Evolutionary conservation across 2,888 invertebrate species (phyloP), one percentile per base, ranked within the genome.

Genomic region (Leptothorax acervorum): DNA sequence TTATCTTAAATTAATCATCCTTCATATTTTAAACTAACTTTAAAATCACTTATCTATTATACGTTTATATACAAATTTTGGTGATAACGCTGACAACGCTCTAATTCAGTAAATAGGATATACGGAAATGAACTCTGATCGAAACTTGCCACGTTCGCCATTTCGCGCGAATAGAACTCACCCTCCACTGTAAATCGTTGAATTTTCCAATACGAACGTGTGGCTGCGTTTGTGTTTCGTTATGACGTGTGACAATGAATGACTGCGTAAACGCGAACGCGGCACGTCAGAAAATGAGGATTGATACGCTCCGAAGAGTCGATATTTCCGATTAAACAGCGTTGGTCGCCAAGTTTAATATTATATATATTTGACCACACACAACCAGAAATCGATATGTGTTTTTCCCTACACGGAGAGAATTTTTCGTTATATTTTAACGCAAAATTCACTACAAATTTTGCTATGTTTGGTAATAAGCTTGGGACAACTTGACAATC

Each of bases 171-270:
- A 81, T 71, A 39, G 15, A 68, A 35, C 55, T 12, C 31, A 3
- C n/a, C 55, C 18, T 31, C 48, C 18, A 23, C 55, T 71, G 71
- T 81, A 81, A 79, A 81, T 81, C 71, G 60, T n/a, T 18, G 18
- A 35, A 79, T 71, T 71, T 81, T 51, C 48, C 60, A 81, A 60
- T 55, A 55, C 45, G 31, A 55, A 71, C 48, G 57, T 71, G 39
- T 35, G 60, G 8, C 39, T 39, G 60, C 60, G 60, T 71, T 81
- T 71, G 71, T 57, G 39, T 81, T 81, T 71, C 79, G 18, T 79
- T 71, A 60, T 60, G 79, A 60, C 60, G 60, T 79, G 60, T 62
- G 48, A 71, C 71, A 81, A 71, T 81, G 60, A 71, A 81, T 71
- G 79, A 71, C 79, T 48, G 60, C 60, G 71, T 71, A 48, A 71